Evolutionary conservation across 2,113 vertebrate species (phyloP).

Genomic region (Microcebus griseorufus): DNA sequence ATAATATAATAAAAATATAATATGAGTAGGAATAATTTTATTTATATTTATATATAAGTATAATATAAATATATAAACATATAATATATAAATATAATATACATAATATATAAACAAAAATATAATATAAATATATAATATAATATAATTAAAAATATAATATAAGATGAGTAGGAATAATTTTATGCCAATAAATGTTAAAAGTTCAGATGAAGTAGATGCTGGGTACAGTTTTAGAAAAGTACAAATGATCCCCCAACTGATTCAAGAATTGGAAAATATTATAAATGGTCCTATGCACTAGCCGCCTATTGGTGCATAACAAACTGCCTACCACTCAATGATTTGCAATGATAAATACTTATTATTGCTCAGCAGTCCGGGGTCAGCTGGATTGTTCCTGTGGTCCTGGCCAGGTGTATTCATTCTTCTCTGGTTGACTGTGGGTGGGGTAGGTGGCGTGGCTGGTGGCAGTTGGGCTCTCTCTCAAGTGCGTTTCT

Average conservation of each 20-base stretch:
- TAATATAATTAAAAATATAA: background rate
- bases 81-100: too few relatives aligned
- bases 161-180: background rate
- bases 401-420: background rate
- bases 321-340: background rate
- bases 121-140: too few relatives aligned
- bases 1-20: too few relatives aligned
- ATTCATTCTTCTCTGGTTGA: background rate
- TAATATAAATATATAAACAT: too few relatives aligned
- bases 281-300: background rate
- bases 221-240: background rate
- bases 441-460: background rate
- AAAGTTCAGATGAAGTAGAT: background rate
- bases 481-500: background rate
- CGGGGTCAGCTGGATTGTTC: background rate
- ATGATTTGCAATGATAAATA: background rate
- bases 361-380: background rate
- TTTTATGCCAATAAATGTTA: background rate
- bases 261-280: slow-evolving; percentile 6
- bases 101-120: too few relatives aligned
- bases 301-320: background rate
- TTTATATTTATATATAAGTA: too few relatives aligned
- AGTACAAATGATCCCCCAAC: background rate
- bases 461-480: background rate
- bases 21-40: too few relatives aligned